Evolutionary conservation across 1,140 invertebrate species (phyloP), one percentile per base, ranked within the genome.

Genomic region (Helicoverpa zea): DNA sequence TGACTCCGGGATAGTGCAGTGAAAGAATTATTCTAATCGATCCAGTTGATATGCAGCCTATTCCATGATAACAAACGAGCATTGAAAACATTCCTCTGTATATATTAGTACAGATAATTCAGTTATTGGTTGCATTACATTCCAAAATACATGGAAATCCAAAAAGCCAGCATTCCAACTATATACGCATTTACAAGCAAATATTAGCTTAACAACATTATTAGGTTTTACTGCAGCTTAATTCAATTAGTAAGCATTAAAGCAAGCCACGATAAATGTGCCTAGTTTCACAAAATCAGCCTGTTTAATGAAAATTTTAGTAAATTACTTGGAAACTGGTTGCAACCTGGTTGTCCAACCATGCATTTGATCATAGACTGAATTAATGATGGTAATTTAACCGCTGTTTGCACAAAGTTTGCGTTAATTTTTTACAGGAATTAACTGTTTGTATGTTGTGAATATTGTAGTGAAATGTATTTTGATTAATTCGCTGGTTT

Each of bases 231-330:
- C n/a, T 66, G 63, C 14, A 66, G 18, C 9, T 3, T 66, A 66
- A 68, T 68, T 68, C 35, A 68, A 68, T 68, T 68, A 68, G 43
- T 43, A 43, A 14, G 5, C 4, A 47, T 10, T n/a, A 2, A 9
- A 49, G 43, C 18, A 4, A 68, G 7, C 43, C 10, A n/a, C 43
- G 49, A 23, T 68, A 68, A 49, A 68, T 51, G 43, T 23, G 18
- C 64, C 43, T 68, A 11, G 64, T 23, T 49, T 49, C 16, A 47
- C 43, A 68, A 68, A 49, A 18, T 68, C 43, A 68, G 43, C 7
- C 23, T 49, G 43, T 68, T 68, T 23, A 68, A 49, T 68, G 43
- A 68, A 68, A 68, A 66, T 66, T 66, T 66, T 10, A 68, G 64
- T 68, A 23, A 49, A 49, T 49, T 23, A 16, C 64, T 68, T 43